Conservation (phyloP, 2,113 vertebrate species). For the Drymodes brunneopygia region DNA sequence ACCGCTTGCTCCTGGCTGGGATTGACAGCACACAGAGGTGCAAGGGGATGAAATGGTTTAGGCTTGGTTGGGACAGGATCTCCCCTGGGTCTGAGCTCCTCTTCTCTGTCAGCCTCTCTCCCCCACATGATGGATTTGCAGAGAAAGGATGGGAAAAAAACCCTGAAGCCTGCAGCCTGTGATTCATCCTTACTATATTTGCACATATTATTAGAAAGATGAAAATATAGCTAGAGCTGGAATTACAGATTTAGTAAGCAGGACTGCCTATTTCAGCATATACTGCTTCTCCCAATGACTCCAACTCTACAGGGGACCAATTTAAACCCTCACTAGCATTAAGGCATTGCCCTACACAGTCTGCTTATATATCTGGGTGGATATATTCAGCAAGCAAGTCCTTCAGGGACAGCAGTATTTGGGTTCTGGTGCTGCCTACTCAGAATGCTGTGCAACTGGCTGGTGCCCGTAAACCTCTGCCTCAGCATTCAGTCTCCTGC, state of each 20-base stretch:
- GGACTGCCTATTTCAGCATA: slow-evolving; percentile 39
- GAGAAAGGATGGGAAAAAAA: neutral
- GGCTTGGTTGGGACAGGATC: neutral
- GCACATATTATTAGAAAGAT: slow-evolving; percentile 61
- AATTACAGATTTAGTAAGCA: slow-evolving; percentile 56
- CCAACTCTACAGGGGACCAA: neutral
- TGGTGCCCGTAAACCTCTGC: neutral
- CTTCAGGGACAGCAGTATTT: neutral
- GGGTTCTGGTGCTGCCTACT: neutral
- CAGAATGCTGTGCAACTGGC: neutral
- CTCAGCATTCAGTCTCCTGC: neutral
- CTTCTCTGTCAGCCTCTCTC: neutral
- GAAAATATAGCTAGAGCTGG: slow-evolving; percentile 50
- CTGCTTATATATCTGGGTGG: neutral
- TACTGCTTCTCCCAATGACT: neutral
- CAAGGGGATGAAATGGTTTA: neutral
- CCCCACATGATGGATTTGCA: neutral
- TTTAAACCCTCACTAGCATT: neutral
- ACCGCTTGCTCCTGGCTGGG: neutral
- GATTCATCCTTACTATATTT: slow-evolving; percentile 64
- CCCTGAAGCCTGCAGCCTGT: slow-evolving; percentile 24
- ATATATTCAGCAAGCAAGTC: neutral
- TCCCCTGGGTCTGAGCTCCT: neutral
- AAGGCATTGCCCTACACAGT: neutral
- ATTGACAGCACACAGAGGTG: neutral